Percentiles rank a stretch among this genome's conserved stretches.
phyloP scores from a whole-genome alignment of 2,797 vertebrate genomes.

The Rallus crepitans region DNA sequence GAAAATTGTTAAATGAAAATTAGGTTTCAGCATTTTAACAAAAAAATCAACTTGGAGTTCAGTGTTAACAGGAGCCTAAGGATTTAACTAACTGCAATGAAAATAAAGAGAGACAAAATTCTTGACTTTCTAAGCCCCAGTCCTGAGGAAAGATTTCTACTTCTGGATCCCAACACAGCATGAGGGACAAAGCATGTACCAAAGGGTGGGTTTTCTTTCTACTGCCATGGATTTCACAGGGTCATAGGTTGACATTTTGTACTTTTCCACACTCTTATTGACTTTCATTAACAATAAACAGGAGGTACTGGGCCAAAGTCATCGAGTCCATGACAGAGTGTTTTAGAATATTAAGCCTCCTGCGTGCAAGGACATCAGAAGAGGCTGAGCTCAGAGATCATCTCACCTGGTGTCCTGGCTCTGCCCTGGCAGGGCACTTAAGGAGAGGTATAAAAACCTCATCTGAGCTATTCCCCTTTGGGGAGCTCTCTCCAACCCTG shows the following conservation, averaged over 20 bases:
- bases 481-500: not conserved
- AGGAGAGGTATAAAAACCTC: not conserved
- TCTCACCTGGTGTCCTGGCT: constrained; percentile 1
- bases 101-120: constrained; percentile 49
- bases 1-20: constrained; percentile 63
- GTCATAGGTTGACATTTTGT: constrained; percentile 49
- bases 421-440: not conserved
- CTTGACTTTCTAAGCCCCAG: not conserved
- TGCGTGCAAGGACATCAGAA: not conserved
- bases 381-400: not conserved
- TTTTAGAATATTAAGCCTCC: not conserved
- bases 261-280: constrained; percentile 47
- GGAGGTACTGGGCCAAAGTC: constrained; percentile 25
- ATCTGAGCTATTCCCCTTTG: not conserved
- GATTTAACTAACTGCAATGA: constrained; percentile 55
- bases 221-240: not conserved
- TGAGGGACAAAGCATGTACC: not conserved
- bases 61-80: constrained; percentile 40
- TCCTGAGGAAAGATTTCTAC: not conserved
- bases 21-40: constrained; percentile 65
- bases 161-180: not conserved
- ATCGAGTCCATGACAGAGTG: not conserved
- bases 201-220: not conserved
- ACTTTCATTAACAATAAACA: constrained; percentile 49
- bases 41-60: constrained; percentile 9